Evolutionary conservation across 2,888 invertebrate species (phyloP).

Genomic region (Oscheius sp.): DNA sequence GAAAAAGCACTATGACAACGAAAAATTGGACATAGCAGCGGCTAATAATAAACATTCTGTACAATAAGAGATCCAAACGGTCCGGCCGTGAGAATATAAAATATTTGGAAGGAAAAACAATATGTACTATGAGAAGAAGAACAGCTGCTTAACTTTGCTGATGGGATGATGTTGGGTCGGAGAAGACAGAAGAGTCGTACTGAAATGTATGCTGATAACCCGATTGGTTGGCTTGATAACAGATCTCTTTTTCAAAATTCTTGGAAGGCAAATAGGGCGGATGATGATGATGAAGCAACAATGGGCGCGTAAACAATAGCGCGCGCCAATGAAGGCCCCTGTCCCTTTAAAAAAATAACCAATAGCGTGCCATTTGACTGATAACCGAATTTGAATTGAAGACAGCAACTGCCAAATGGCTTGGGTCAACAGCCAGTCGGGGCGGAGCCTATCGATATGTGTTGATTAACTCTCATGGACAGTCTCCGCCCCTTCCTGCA

Average conservation of each 20-base stretch:
- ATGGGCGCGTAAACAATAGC: constrained; percentile 13
- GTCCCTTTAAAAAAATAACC: neutral
- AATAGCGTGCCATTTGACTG: neutral
- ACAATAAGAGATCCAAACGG: constrained; percentile 20
- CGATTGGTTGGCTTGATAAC: too few relatives aligned
- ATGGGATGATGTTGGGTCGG: neutral
- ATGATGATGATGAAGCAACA: neutral
- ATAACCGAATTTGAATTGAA: neutral
- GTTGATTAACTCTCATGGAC: constrained; percentile 7
- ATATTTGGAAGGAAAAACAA: neutral
- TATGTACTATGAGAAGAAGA: neutral
- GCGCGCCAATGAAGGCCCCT: neutral
- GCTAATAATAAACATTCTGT: neutral
- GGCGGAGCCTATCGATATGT: constrained; percentile 20
- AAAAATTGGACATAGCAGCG: neutral
- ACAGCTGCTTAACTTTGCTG: neutral
- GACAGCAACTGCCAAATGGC: neutral
- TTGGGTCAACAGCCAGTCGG: constrained; percentile 6
- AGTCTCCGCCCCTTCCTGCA: constrained; percentile 11
- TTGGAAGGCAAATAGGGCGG: neutral
- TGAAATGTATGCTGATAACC: neutral
- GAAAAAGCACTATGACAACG: constrained; percentile 17
- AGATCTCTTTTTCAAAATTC: neutral
- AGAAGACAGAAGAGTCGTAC: neutral
- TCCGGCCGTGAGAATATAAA: constrained; percentile 16